A percentile compares a stretch with the other conserved stretches of the same genome.
phyloP scores from a whole-genome alignment of 2,888 invertebrate species.

The Lasioglossum lativentre region DNA sequence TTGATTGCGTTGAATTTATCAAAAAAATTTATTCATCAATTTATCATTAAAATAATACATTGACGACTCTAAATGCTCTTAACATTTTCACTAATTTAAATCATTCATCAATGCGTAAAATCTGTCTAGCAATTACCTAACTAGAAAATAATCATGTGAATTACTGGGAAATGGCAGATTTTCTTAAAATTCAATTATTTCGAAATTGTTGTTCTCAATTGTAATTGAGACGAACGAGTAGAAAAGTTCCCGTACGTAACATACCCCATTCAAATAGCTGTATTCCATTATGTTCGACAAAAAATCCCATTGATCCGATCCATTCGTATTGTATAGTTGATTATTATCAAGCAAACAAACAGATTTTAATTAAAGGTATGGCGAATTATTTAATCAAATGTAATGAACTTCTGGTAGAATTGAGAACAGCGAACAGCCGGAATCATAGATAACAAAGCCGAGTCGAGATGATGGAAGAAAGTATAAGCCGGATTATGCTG shows the following conservation, averaged over 20 bases:
- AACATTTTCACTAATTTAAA: not conserved
- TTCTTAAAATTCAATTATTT: not conserved
- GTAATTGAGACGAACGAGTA: not conserved
- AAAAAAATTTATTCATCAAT: too few species aligned
- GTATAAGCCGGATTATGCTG: slow-evolving; percentile 68
- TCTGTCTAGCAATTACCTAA: not conserved
- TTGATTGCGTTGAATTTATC: not conserved
- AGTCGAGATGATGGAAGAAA: slow-evolving; percentile 59
- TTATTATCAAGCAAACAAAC: not conserved
- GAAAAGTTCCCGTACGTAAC: not conserved
- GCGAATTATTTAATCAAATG: slow-evolving; percentile 62
- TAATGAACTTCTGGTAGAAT: slow-evolving; percentile 31
- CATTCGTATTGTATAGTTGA: slow-evolving; percentile 2
- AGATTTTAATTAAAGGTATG: slow-evolving; percentile 53
- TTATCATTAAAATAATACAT: too few species aligned
- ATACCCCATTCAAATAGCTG: not conserved
- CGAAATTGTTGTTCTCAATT: too few species aligned
- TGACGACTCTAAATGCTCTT: too few species aligned
- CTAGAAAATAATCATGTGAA: not conserved
- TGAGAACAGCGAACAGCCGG: slow-evolving; percentile 24
- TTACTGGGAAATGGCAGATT: not conserved
- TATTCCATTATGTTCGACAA: not conserved
- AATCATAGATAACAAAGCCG: slow-evolving; percentile 64
- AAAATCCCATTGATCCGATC: not conserved
- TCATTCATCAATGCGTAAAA: not conserved